Percentiles rank a stretch among this genome's conserved stretches.
Evolutionary conservation across 2,888 invertebrate species (phyloP).

Genomic region (Dicyrtomina minuta): DNA sequence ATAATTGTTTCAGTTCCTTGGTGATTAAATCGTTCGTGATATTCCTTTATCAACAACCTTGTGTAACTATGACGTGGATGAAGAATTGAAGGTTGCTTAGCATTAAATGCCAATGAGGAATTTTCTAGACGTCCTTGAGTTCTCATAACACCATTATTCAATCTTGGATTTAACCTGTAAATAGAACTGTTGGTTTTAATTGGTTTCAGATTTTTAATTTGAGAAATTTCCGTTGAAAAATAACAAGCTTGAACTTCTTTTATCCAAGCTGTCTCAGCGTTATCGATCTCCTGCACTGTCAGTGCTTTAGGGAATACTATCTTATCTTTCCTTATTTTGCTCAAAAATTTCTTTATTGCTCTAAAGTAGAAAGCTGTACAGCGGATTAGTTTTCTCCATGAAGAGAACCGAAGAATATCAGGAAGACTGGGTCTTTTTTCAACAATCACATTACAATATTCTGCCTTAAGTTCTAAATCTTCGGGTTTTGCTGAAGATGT

Average conservation of each 20-base stretch:
- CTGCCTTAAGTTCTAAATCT: too few relatives aligned
- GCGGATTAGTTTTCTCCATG: background rate
- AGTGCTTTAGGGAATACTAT: too few relatives aligned
- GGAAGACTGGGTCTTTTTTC: too few relatives aligned
- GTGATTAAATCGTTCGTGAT: constrained; percentile 16
- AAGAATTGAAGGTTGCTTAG: constrained; percentile 29
- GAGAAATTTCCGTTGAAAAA: too few relatives aligned
- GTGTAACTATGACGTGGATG: constrained; percentile 25
- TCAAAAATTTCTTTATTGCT: too few relatives aligned
- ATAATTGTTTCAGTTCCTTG: constrained; percentile 26
- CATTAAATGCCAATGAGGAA: too few relatives aligned
- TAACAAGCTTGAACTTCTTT: background rate
- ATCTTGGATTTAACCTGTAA: background rate
- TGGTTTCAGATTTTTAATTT: background rate
- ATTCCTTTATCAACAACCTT: constrained; percentile 3
- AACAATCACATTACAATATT: too few relatives aligned
- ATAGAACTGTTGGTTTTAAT: too few relatives aligned
- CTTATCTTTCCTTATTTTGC: too few relatives aligned
- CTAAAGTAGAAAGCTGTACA: too few relatives aligned
- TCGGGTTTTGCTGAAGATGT: too few relatives aligned
- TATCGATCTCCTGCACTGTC: background rate
- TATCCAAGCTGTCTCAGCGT: background rate
- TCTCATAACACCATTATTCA: background rate
- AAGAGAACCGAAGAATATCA: background rate
- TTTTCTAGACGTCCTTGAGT: background rate